Evolutionary conservation across 2,797 vertebrate genomes (phyloP).

Genomic region (Clamator glandarius): DNA sequence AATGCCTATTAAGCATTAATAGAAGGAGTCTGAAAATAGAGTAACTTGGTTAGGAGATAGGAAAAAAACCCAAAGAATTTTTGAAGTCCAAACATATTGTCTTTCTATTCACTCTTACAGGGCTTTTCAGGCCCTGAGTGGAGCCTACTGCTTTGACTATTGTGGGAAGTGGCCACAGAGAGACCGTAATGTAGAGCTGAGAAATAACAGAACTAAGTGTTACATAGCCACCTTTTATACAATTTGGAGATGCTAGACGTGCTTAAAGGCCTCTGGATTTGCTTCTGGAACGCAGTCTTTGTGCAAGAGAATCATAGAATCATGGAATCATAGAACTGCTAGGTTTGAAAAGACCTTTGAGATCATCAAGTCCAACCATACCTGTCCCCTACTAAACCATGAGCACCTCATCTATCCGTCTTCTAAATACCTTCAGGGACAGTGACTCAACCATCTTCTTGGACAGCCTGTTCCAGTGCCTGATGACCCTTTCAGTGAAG

Average conservation of each 20-base stretch:
- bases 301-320: not conserved
- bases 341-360: too few species aligned
- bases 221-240: not conserved
- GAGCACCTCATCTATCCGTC: too few species aligned
- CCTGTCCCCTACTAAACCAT: too few species aligned
- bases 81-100: not conserved
- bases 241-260: not conserved
- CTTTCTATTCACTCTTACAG: not conserved
- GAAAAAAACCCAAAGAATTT: not conserved
- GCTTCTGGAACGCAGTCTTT: not conserved
- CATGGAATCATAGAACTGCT: too few species aligned
- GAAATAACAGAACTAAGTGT: not conserved
- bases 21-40: not conserved
- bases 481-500: too few species aligned
- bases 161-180: not conserved
- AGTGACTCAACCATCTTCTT: too few species aligned
- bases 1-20: not conserved
- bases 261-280: not conserved
- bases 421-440: too few species aligned
- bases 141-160: not conserved
- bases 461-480: too few species aligned
- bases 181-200: not conserved
- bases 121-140: fast-evolving
- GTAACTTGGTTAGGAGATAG: not conserved
- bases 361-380: too few species aligned